A percentile compares a stretch with the other conserved stretches of the same genome.
phyloP scores from a whole-genome alignment of 2,113 vertebrate genomes.

The Xiphophorus couchianus region DNA sequence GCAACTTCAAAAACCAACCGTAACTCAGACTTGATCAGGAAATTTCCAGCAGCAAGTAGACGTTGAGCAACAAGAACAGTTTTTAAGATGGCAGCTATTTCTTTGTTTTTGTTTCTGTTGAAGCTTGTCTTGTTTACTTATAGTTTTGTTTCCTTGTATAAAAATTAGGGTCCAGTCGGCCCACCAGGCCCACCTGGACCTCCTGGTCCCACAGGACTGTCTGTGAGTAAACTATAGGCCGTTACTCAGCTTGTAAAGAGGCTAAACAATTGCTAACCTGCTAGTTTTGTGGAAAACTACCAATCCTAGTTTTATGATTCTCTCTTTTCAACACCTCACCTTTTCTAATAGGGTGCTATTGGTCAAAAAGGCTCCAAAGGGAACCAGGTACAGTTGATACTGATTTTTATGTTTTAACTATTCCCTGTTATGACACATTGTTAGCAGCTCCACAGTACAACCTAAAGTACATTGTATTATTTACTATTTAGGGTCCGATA shows the following conservation, averaged over 20 bases:
- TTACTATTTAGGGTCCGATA: conserved; percentile 84
- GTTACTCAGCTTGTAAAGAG: neutral
- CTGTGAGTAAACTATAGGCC: conserved; percentile 81
- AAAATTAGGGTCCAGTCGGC: conserved; percentile 86
- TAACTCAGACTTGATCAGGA: too few relatives aligned
- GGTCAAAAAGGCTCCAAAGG: conserved; percentile 80
- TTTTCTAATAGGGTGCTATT: conserved; percentile 64
- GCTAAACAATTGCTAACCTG: neutral
- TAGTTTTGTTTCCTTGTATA: conserved; percentile 1
- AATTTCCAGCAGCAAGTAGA: too few relatives aligned
- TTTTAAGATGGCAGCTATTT: neutral
- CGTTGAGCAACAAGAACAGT: too few relatives aligned
- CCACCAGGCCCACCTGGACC: conserved; percentile 85
- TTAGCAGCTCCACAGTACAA: neutral
- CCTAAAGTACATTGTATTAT: neutral
- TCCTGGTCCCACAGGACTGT: conserved; percentile 88
- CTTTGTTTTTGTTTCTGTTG: neutral
- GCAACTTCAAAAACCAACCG: too few relatives aligned
- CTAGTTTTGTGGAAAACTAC: neutral
- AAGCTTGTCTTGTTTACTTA: neutral
- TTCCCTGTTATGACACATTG: neutral
- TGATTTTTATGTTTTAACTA: neutral
- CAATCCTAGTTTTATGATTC: neutral
- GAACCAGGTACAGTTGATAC: conserved; percentile 66
- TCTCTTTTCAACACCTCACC: neutral